Conservation (phyloP, 2,888 invertebrate species). For the Lomographa bimaculata region DNA sequence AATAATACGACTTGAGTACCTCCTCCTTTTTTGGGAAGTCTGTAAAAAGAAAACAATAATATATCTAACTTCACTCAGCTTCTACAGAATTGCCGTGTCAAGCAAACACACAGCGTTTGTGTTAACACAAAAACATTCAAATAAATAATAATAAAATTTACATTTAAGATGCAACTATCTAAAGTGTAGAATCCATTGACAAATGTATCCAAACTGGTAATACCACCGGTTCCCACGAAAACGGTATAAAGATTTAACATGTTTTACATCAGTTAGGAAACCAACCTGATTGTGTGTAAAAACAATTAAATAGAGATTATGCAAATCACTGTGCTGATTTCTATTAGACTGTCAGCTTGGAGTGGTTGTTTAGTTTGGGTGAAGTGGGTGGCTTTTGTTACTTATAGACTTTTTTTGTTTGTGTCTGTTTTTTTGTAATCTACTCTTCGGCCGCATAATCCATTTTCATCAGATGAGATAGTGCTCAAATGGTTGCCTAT, state of each 20-base stretch:
- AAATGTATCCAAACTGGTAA: constrained; percentile 26
- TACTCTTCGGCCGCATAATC: too few relatives aligned
- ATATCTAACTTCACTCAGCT: too few relatives aligned
- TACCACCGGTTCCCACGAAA: constrained; percentile 25
- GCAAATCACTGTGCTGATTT: constrained; percentile 49
- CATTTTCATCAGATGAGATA: too few relatives aligned
- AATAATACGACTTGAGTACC: too few relatives aligned
- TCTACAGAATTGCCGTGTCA: too few relatives aligned
- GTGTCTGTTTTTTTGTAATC: too few relatives aligned
- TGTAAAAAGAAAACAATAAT: too few relatives aligned
- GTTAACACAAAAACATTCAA: too few relatives aligned
- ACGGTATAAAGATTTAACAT: constrained; percentile 15
- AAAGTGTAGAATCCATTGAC: constrained; percentile 25
- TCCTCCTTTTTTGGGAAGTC: too few relatives aligned
- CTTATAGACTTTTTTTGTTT: too few relatives aligned
- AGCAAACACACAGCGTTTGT: too few relatives aligned
- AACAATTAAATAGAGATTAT: constrained; percentile 60
- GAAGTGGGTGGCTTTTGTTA: constrained; percentile 1
- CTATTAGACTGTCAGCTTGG: constrained; percentile 41
- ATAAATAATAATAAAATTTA: constrained; percentile 24
- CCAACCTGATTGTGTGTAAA: constrained; percentile 26
- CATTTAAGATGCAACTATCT: constrained; percentile 29
- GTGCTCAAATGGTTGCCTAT: too few relatives aligned
- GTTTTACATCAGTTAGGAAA: constrained; percentile 23
- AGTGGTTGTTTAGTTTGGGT: constrained; percentile 15